Evolutionary conservation across 2,113 vertebrate genomes (phyloP), one percentile per base, ranked within the genome.

Genomic region (Canis aureus): DNA sequence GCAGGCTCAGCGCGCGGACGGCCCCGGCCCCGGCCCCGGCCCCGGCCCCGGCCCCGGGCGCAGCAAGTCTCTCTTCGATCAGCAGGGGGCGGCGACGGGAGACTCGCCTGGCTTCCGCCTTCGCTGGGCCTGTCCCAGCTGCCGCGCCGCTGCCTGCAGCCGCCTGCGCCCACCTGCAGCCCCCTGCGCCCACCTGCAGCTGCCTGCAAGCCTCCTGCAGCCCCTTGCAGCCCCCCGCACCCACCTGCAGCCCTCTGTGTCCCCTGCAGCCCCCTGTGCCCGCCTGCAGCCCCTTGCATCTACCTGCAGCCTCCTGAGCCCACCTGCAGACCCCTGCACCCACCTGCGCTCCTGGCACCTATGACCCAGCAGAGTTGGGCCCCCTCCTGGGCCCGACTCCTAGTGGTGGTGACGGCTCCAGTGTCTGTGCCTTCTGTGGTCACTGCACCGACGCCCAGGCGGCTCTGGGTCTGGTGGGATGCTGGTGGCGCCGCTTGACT

Each of bases 51-150:
- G 9, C 74, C 74, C 76, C 25, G 7, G 4, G 20, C 5, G 22
- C 66, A 87, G 49, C 16, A 8, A 8, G 81, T 62, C 87, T 92
- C 95, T 78, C 84, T 94, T 35, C 69, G 93, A 74, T 76, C 69
- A 25, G 8, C 55, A 43, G 43, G 55, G 55, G 12, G 86, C 59
- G 64, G 92, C 1, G 17, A 57, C 80, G 2, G 5, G 15, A 4
- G 11, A 5, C 90, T 53, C 9, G 10, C 49, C 55, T 7, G 7
- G 89, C 95, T 96, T 98, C 96, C 89, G 81, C 97, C 69, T 95
- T 88, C 9, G 1, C 38, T 0, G 32, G 93, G 91, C 85, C 53
- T 2, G n/a, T 38, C 62, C 15, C 0, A 0, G 53, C 82, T 10
- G 13, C 8, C 15, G 11, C 43, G 5, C 13, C 23, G 10, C 79